Evolutionary conservation across 2,888 invertebrate species (phyloP).

Genomic region (Meiosimyza platycephala): DNA sequence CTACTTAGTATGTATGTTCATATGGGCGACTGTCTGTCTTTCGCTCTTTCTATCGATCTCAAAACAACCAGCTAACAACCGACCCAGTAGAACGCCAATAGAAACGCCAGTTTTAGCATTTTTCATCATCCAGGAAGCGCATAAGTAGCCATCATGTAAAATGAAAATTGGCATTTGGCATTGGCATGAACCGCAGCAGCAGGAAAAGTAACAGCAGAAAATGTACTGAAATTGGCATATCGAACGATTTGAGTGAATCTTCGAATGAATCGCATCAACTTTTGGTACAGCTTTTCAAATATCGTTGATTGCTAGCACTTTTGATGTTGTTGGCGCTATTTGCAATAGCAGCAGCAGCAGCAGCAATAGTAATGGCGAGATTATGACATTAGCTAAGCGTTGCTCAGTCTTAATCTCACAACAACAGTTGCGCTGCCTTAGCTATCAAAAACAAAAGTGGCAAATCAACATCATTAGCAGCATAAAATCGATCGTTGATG

Average conservation of each 20-base stretch:
- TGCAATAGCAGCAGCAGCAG: too few relatives aligned
- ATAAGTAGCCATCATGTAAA: conserved; percentile 48
- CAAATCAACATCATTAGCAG: too few relatives aligned
- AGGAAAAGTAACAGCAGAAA: neutral
- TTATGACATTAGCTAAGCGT: too few relatives aligned
- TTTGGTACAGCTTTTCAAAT: conserved; percentile 17
- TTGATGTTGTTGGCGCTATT: too few relatives aligned
- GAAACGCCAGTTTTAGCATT: conserved; percentile 40
- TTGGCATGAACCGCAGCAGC: conserved; percentile 39
- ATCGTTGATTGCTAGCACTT: neutral
- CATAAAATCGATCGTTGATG: too few relatives aligned
- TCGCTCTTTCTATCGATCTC: neutral
- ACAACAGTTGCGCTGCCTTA: too few relatives aligned
- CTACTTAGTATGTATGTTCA: too few relatives aligned
- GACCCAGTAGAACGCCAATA: neutral
- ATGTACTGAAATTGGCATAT: conserved; percentile 29
- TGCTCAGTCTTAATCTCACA: too few relatives aligned
- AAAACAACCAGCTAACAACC: too few relatives aligned
- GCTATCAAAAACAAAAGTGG: too few relatives aligned
- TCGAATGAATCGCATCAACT: conserved; percentile 3
- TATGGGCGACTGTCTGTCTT: neutral
- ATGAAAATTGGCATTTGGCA: conserved; percentile 48
- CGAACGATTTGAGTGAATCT: neutral
- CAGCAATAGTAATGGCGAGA: too few relatives aligned
- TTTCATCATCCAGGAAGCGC: conserved; percentile 48